Percentiles rank a stretch among this genome's conserved stretches.
phyloP scores from a whole-genome alignment of 2,888 invertebrate genomes.

The Deroplatys truncata region DNA sequence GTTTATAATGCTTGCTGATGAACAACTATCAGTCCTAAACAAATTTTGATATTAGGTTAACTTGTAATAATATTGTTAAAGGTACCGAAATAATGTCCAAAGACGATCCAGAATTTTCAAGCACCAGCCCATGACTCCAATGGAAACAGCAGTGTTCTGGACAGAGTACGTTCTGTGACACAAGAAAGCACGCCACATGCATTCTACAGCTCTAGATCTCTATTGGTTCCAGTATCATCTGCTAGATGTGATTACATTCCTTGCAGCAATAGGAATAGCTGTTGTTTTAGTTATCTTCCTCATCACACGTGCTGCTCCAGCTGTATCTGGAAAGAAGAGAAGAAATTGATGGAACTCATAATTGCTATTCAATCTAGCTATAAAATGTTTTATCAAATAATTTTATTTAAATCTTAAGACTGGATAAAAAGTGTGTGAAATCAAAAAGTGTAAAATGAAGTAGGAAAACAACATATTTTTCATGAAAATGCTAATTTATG shows the following conservation, averaged over 20 bases:
- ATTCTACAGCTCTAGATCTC: neutral
- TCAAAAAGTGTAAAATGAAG: neutral
- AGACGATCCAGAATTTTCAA: neutral
- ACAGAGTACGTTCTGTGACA: neutral
- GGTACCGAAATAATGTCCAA: neutral
- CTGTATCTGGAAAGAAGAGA: neutral
- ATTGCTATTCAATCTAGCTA: too few relatives aligned
- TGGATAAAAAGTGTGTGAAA: neutral
- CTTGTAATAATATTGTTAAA: neutral
- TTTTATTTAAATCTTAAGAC: too few relatives aligned
- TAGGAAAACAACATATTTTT: too few relatives aligned
- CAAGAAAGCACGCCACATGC: neutral
- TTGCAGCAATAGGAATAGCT: neutral
- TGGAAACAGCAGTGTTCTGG: neutral
- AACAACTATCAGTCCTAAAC: too few relatives aligned
- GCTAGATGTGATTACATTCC: neutral
- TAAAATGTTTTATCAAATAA: too few relatives aligned
- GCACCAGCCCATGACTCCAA: neutral
- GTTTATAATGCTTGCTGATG: too few relatives aligned
- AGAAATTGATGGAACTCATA: neutral
- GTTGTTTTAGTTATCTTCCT: neutral
- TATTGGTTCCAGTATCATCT: neutral
- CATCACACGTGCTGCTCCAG: neutral
- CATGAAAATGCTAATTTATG: too few relatives aligned
- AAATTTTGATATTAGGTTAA: too few relatives aligned